These are phyloP conservation scores for Thomomys bottae DNA, from an alignment of 2,113 vertebrate species.

Conservation along the genomic window DNA sequence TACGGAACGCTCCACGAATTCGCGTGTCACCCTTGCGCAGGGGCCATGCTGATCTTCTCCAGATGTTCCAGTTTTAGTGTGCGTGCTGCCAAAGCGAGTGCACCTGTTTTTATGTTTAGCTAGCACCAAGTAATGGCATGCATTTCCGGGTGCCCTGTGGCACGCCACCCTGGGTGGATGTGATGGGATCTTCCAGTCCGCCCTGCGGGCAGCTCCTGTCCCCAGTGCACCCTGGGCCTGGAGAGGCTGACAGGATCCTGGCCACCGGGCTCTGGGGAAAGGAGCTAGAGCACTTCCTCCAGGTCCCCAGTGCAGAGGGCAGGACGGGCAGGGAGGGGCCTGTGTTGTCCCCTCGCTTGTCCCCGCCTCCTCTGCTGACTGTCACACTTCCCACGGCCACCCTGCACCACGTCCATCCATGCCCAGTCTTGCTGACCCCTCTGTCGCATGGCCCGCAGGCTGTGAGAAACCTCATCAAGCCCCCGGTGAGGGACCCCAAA, in stretches of 20 bases:
- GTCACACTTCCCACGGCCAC: accelerated
- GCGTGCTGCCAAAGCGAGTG: too few species aligned
- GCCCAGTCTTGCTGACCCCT: too few species aligned
- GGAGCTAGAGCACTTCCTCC: not conserved
- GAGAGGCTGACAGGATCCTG: not conserved
- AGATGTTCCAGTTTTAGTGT: too few species aligned
- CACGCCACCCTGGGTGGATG: too few species aligned
- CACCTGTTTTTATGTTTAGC: not conserved
- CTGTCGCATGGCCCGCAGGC: constrained; percentile 81
- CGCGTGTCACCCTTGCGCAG: too few species aligned
- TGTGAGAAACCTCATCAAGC: constrained; percentile 88
- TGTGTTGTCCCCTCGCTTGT: not conserved
- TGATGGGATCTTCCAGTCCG: too few species aligned
- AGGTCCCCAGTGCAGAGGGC: too few species aligned
- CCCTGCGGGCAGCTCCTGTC: not conserved
- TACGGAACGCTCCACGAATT: too few species aligned
- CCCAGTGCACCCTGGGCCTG: accelerated
- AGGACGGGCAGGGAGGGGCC: not conserved
- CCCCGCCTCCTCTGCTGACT: not conserved
- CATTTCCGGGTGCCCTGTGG: not conserved
- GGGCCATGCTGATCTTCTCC: too few species aligned
- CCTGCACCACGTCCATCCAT: too few species aligned
- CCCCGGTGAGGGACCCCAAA: constrained; percentile 75
- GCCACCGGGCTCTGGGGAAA: not conserved
- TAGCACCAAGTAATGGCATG: not conserved